Percentiles rank a stretch among this genome's conserved stretches.
These are phyloP conservation scores for Cantharis flavilabris DNA, from an alignment of 2,888 invertebrate species.

Conservation along the genomic window DNA sequence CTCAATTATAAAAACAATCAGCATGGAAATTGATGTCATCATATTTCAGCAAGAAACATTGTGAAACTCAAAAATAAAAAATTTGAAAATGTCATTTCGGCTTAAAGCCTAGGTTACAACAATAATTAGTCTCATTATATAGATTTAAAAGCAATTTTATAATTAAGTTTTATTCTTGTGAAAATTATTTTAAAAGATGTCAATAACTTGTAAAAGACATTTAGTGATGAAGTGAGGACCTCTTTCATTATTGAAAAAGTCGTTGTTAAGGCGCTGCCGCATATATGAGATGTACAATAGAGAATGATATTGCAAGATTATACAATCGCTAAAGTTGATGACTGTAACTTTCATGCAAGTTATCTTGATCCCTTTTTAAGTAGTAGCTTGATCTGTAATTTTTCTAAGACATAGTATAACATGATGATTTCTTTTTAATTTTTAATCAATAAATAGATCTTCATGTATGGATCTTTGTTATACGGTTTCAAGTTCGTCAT, in stretches of 20 bases:
- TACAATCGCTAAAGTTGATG: conserved; percentile 26
- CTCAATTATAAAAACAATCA: background rate
- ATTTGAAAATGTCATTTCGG: background rate
- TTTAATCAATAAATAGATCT: background rate
- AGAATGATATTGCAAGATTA: conserved; percentile 31
- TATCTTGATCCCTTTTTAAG: conserved; percentile 26
- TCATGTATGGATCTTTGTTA: background rate
- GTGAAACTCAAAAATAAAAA: background rate
- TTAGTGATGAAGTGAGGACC: conserved; percentile 22
- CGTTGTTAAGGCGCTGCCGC: conserved; percentile 11
- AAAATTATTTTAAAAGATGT: conserved; percentile 10
- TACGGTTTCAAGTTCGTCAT: background rate
- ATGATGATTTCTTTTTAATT: background rate
- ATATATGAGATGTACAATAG: conserved; percentile 20
- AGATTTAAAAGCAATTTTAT: background rate
- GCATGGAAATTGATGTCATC: background rate
- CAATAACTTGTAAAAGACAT: conserved; percentile 25
- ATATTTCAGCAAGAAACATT: background rate
- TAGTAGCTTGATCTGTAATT: conserved; percentile 4
- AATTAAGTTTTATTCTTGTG: background rate
- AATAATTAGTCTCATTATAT: background rate
- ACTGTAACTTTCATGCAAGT: conserved; percentile 24
- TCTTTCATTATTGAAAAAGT: conserved; percentile 25
- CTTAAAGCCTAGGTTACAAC: background rate
- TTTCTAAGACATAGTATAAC: background rate